Base-by-base conservation (phyloP, 30 jellyfish, hydroid and myxozoan genomes). In the Turritopsis dohrnii region DNA sequence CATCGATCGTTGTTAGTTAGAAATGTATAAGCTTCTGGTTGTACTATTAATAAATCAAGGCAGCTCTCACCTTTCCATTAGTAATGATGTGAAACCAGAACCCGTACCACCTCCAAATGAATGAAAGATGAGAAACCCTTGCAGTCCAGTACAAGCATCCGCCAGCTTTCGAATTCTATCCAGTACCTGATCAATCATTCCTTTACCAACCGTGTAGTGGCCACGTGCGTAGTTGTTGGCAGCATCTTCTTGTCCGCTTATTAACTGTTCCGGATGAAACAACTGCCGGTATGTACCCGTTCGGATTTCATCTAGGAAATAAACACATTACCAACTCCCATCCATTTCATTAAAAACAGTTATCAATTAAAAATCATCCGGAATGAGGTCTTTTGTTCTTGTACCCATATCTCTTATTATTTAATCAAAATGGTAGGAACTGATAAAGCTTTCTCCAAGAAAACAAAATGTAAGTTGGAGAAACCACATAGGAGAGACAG, bases 61-160 rank as follows among this genome's bases (percentile, higher is more conserved):
- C 19, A 69, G 9, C 9, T 8, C 77, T 69, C 31, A 69, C 77
- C 77, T 92, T 65, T 94, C 99, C 97, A 89, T 88, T 22, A 94
- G 88, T 16, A 89, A 96, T 9, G 99, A 90, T 16, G 99, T 87
- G 18, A 94, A 90, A 53, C 99, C 99, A 28, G 99, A 94, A 69
- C 99, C 99, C 0, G 99, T 94, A 21, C 99, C 99, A 76, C 99
- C 99, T 28, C 99, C 99, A 65, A 89, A 89, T 18, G 99, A 94
- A 72, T 94, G 99, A 74, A 86, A 88, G 75, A 94, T 66, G 83
- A 94, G 76, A 80, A 94, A 94, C 8, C 99, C 99, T 86, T 94
- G 98, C n/a, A 92, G 85, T 17, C 98, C 98, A 17, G 86, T 90
- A 79, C 98, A 92, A 3, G 83, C 92, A 41, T 92, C 98, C 76